Evolutionary conservation across 2,797 vertebrate genomes (phyloP).

Genomic region (Thunnus albacares): DNA sequence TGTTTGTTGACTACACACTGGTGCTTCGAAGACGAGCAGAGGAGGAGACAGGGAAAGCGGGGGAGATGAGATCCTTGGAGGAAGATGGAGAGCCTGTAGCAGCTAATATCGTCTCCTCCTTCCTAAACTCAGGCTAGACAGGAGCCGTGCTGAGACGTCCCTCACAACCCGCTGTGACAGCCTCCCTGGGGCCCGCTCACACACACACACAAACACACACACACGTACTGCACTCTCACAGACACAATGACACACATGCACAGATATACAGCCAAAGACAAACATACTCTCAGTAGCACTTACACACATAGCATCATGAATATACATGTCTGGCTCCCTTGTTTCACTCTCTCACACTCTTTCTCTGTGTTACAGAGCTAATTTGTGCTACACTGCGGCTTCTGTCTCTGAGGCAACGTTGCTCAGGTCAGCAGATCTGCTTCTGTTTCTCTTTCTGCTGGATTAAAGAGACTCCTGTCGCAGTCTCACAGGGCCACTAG

Average conservation of each 20-base stretch:
- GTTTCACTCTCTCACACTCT: slow-evolving; percentile 17
- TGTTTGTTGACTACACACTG: background rate
- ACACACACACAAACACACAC: slow-evolving; percentile 19
- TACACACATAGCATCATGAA: slow-evolving; percentile 55
- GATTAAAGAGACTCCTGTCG: slow-evolving; percentile 62
- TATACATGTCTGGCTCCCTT: slow-evolving; percentile 60
- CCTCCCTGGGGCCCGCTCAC: slow-evolving; percentile 46
- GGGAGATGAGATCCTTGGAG: slow-evolving; percentile 21
- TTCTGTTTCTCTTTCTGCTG: slow-evolving; percentile 57
- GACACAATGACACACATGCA: slow-evolving; percentile 34
- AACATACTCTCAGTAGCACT: slow-evolving; percentile 30
- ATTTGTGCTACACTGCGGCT: slow-evolving; percentile 67
- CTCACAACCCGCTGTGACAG: slow-evolving; percentile 59
- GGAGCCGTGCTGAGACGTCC: slow-evolving; percentile 64
- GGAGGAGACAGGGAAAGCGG: background rate
- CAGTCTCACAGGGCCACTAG: slow-evolving; percentile 34
- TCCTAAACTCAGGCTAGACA: slow-evolving; percentile 66
- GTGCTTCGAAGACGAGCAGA: background rate
- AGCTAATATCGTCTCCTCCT: slow-evolving; percentile 76
- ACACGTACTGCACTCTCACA: slow-evolving; percentile 1
- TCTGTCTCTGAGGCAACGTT: slow-evolving; percentile 49
- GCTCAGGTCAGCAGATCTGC: slow-evolving; percentile 74
- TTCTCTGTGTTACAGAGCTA: slow-evolving; percentile 55
- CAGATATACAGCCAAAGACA: slow-evolving; percentile 23
- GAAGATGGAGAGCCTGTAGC: slow-evolving; percentile 34